Percentiles rank a stretch among this genome's conserved stretches.
Evolutionary conservation across 2,797 vertebrate species (phyloP).

Genomic region (Nyctalus aviator): DNA sequence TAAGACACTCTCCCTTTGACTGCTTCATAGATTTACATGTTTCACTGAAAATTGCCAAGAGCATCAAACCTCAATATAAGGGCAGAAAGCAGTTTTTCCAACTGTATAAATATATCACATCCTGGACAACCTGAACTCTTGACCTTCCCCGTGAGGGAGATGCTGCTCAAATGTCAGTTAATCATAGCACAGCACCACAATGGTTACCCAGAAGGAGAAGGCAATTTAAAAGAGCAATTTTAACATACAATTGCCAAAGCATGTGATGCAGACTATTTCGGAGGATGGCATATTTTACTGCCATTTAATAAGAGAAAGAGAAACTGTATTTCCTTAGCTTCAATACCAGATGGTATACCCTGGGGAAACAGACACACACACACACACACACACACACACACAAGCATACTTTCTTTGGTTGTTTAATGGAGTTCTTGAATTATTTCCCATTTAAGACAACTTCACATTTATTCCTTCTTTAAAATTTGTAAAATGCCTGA

Average conservation of each 20-base stretch:
- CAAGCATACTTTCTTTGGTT: slow-evolving; percentile 43
- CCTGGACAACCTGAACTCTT: slow-evolving; percentile 86
- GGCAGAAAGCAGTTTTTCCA: slow-evolving; percentile 67
- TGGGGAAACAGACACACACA: slow-evolving; percentile 67
- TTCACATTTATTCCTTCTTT: slow-evolving; percentile 51
- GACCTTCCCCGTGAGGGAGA: slow-evolving; percentile 80
- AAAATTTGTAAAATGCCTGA: slow-evolving; percentile 58
- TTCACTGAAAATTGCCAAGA: slow-evolving; percentile 80
- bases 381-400: background rate
- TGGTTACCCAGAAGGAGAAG: slow-evolving; percentile 74
- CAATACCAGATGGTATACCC: slow-evolving; percentile 59
- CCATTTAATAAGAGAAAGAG: slow-evolving; percentile 58
- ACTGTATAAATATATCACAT: slow-evolving; percentile 82
- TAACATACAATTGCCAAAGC: slow-evolving; percentile 77
- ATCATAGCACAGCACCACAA: slow-evolving; percentile 79
- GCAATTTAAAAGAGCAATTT: slow-evolving; percentile 75
- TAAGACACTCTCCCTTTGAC: background rate
- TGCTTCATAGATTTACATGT: slow-evolving; percentile 50
- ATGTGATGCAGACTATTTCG: slow-evolving; percentile 73
- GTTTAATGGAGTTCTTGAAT: slow-evolving; percentile 51
- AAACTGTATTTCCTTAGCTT: slow-evolving; percentile 71
- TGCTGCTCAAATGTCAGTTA: slow-evolving; percentile 82
- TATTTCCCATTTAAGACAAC: slow-evolving; percentile 66
- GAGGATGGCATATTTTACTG: slow-evolving; percentile 76
- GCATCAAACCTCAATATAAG: slow-evolving; percentile 75